Percentiles rank a stretch among this genome's conserved stretches.
Evolutionary conservation across 1,140 invertebrate species (phyloP).

Genomic region (Drosophila athabasca): DNA sequence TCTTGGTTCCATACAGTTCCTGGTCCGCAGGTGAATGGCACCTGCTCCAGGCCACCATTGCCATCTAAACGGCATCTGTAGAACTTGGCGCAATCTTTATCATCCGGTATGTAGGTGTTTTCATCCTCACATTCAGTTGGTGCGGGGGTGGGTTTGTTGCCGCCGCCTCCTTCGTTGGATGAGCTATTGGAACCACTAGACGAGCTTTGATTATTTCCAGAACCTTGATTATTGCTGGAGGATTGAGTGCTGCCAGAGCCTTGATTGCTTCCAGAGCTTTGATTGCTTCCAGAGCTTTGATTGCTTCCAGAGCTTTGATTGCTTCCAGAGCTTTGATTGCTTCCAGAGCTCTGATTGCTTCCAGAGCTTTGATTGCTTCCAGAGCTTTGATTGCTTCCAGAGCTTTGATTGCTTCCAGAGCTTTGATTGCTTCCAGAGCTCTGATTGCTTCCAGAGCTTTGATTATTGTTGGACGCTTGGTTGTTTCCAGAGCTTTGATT

Average conservation of each 20-base stretch:
- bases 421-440: slow-evolving; percentile 19
- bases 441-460: slow-evolving; percentile 32
- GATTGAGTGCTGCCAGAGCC: slow-evolving; percentile 42
- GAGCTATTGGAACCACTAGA: slow-evolving; percentile 28
- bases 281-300: slow-evolving; percentile 41
- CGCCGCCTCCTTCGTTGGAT: background rate
- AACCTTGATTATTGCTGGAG: slow-evolving; percentile 38
- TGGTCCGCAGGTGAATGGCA: slow-evolving; percentile 87
- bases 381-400: slow-evolving; percentile 11
- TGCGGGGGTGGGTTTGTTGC: slow-evolving; percentile 38
- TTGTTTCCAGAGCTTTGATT: slow-evolving; percentile 42
- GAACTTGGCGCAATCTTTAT: slow-evolving; percentile 86
- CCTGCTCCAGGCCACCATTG: slow-evolving; percentile 84
- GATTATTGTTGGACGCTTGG: slow-evolving; percentile 45
- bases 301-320: slow-evolving; percentile 48
- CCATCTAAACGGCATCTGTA: slow-evolving; percentile 87
- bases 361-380: slow-evolving; percentile 24
- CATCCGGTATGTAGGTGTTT: slow-evolving; percentile 79
- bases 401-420: slow-evolving; percentile 16
- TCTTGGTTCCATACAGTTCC: slow-evolving; percentile 86
- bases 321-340: slow-evolving; percentile 32
- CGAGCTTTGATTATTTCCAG: slow-evolving; percentile 25
- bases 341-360: too few relatives aligned
- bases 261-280: slow-evolving; percentile 48
- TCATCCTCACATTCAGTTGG: slow-evolving; percentile 84